Base-by-base conservation (phyloP, 2,797 vertebrate genomes). In the Austrolebias charrua region DNA sequence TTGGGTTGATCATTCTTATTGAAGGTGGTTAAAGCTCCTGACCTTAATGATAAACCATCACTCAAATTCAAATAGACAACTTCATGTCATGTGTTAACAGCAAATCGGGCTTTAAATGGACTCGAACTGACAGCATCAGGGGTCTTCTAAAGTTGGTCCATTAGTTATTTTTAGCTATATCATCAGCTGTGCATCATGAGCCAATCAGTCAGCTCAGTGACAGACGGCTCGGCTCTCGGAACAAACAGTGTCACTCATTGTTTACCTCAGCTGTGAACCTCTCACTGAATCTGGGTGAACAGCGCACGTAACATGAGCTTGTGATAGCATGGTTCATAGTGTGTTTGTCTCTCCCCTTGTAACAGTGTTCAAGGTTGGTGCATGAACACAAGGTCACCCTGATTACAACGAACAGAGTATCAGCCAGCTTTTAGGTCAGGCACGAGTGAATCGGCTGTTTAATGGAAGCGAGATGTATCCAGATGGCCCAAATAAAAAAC, bases 361-460 rank as follows among this genome's bases (percentile, higher is more conserved):
- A 78, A 77, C 75, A 60, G 56, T 71, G 60, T 79, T 78, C 83
- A 86, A 86, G 84, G 87, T 73, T 40, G 11, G 66, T 54, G 51
- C 56, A 75, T 64, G 73, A 71, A 64, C 66, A 57, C 86, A 85
- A 86, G 82, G 80, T 79, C 74, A 69, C 7, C 24, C 56, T 49
- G 75, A 70, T 67, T 42, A 48, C 45, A 64, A 73, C 79, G 81
- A 87, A 86, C 77, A 80, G 76, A 80, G 71, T 60, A 66, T 64
- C 73, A 73, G 74, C 31, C 15, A 20, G 47, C 54, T 59, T 79
- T 70, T 45, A 55, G 38, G 55, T 48, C 58, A 44, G 15, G 18
- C 50, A 29, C 20, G 46, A 29, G 38, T 16, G 11, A 57, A 52
- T 61, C 70, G 31, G 53, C 52, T 44, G 3, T 62, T 35, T 2